Evolutionary conservation across 2,113 vertebrate genomes (phyloP).

Genomic region (Talpa occidentalis): DNA sequence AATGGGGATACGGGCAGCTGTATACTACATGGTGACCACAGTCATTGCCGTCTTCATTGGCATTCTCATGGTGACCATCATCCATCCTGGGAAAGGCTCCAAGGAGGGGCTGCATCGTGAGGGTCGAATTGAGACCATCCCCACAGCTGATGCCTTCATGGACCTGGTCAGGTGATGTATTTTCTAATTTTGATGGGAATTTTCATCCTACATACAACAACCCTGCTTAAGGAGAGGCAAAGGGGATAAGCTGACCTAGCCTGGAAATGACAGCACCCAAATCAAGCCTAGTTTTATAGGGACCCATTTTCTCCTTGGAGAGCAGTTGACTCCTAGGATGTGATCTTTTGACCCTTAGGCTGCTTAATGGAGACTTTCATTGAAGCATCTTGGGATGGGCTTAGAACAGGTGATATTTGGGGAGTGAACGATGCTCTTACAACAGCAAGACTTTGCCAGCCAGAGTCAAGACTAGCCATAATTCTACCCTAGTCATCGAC

Average conservation of each 20-base stretch:
- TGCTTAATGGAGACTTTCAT: background rate
- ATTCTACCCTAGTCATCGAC: background rate
- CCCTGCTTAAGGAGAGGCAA: background rate
- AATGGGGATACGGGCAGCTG: slow-evolving; percentile 94
- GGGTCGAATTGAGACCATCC: slow-evolving; percentile 92
- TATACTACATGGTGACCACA: slow-evolving; percentile 97
- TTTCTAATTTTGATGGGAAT: slow-evolving; percentile 41
- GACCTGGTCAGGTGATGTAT: slow-evolving; percentile 94
- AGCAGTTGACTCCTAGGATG: background rate
- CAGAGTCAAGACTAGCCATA: background rate
- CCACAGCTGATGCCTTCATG: slow-evolving; percentile 95
- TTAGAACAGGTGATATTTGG: background rate
- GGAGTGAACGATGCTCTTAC: background rate
- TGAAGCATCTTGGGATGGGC: background rate
- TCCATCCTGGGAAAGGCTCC: slow-evolving; percentile 94
- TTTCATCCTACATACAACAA: background rate
- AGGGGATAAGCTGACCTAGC: background rate
- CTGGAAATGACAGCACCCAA: background rate
- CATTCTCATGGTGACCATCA: slow-evolving; percentile 94
- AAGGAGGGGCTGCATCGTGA: slow-evolving; percentile 90
- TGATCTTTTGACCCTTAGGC: background rate
- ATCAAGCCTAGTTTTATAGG: background rate
- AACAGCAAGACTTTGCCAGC: background rate
- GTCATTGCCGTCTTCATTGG: slow-evolving; percentile 97
- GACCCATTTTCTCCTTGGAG: background rate